Evolutionary conservation across 2,888 invertebrate genomes (phyloP), one percentile per base, ranked within the genome.

Genomic region (Thereva unica): DNA sequence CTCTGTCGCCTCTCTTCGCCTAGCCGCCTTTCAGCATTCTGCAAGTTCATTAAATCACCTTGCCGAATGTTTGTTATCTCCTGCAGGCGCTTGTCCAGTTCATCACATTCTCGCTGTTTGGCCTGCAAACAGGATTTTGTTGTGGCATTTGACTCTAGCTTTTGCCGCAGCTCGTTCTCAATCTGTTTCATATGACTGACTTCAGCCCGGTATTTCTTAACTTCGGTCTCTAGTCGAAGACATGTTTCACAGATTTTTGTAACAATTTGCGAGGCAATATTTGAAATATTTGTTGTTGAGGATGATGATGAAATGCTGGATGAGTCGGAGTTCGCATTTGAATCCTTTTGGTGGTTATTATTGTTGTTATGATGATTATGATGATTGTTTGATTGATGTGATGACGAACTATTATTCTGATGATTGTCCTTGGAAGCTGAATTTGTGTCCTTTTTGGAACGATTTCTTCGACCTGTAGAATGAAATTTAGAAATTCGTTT

Each of bases 121-220:
- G 91, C 89, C 82, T 92, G 91, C 78, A 94, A 86, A 80, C 95
- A 93, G 73, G 88, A 85, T 75, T 93, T 93, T 69, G 85, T 85
- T 66, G 85, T 85, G 56, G 88, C 82, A 73, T 89, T 83, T 40
- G 84, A 81, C 49, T 83, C 84, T 50, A 85, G 73, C 71, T 81
- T 81, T 69, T 81, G 81, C n/a, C 80, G 76, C 67, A 81, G 68
- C 49, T 81, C 81, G 68, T 80, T 80, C 71, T 81, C 82, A 52
- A 80, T 78, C 73, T 81, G 79, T 71, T 81, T 80, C 77, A 80
- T 78, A 64, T 80, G 80, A 71, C 77, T 78, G 5, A 81, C 76
- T 69, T 81, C 81, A 40, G 75, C 45, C 59, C 80, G 80, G 72
- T 80, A 77, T 71, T 80, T 80, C 68, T 81, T 81, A 0, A 80